Evolutionary conservation across 2,797 vertebrate species (phyloP).

Genomic region (Liparis tanakae): DNA sequence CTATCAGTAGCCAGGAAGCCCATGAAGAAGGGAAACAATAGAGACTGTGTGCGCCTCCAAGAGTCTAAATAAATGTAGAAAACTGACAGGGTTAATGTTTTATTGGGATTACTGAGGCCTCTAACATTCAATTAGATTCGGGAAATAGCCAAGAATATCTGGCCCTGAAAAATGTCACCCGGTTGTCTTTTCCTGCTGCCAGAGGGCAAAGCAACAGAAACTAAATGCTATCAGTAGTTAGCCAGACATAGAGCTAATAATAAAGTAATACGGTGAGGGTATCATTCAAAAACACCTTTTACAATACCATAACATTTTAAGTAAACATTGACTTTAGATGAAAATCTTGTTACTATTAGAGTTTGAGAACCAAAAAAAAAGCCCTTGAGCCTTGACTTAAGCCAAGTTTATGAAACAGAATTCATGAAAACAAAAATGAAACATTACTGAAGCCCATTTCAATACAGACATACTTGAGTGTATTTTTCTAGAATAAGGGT

Average conservation of each 20-base stretch:
- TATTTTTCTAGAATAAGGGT: neutral
- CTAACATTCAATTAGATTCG: constrained; percentile 16
- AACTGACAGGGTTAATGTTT: constrained; percentile 26
- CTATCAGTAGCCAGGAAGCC: constrained; percentile 26
- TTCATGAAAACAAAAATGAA: neutral
- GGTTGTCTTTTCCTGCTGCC: neutral
- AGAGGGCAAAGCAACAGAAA: constrained; percentile 20
- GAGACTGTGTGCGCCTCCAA: constrained; percentile 18
- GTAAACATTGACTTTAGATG: neutral
- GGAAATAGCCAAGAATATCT: constrained; percentile 32
- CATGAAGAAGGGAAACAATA: constrained; percentile 27
- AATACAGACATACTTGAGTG: neutral
- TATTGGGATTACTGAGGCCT: neutral
- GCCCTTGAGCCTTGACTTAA: neutral
- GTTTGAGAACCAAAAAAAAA: neutral
- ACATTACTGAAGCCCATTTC: neutral
- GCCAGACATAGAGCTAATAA: neutral
- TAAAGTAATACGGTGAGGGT: neutral
- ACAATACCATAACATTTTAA: neutral
- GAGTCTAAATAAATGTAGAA: constrained; percentile 15
- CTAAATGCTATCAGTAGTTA: constrained; percentile 4
- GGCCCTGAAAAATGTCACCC: neutral
- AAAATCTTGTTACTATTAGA: neutral
- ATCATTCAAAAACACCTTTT: neutral
- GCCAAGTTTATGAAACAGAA: too few relatives aligned